Evolutionary conservation across 1,140 invertebrate species (phyloP).

Genomic region (Homalodisca vitripennis): DNA sequence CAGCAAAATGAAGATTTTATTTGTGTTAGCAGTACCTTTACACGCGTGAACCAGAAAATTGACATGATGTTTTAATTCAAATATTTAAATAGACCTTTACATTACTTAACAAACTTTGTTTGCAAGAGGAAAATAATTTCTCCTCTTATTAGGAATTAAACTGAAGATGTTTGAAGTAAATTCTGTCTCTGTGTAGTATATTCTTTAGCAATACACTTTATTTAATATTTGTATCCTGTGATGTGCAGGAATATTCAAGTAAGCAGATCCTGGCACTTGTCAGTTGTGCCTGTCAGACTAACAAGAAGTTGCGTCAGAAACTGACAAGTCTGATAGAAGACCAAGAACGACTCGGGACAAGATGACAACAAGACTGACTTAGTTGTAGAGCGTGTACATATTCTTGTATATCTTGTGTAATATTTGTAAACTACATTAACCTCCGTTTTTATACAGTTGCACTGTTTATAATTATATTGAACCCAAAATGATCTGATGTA

Average conservation of each 20-base stretch:
- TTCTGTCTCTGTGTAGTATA: too few relatives aligned
- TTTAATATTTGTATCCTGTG: too few relatives aligned
- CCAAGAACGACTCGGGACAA: conserved; percentile 27
- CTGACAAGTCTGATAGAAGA: conserved; percentile 70
- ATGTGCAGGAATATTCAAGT: conserved; percentile 76
- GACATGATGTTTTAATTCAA: too few relatives aligned
- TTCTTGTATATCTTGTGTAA: neutral
- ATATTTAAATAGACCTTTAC: too few relatives aligned
- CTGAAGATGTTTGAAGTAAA: too few relatives aligned
- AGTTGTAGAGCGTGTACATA: neutral
- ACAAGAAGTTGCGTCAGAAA: conserved; percentile 80
- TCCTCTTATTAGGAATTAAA: too few relatives aligned
- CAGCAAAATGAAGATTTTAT: too few relatives aligned
- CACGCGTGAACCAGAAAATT: too few relatives aligned
- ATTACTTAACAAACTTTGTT: too few relatives aligned
- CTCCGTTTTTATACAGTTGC: neutral
- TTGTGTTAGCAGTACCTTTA: too few relatives aligned
- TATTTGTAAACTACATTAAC: neutral
- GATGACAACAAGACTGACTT: conserved; percentile 25
- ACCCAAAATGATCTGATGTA: neutral
- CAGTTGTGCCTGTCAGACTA: conserved; percentile 82
- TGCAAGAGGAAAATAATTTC: too few relatives aligned
- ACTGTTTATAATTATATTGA: neutral
- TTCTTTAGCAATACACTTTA: too few relatives aligned
- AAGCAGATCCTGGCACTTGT: conserved; percentile 86